Percentiles rank a stretch among this genome's conserved stretches.
Evolutionary conservation across 2,888 invertebrate genomes (phyloP).

Genomic region (Drosophila subsilvestris): DNA sequence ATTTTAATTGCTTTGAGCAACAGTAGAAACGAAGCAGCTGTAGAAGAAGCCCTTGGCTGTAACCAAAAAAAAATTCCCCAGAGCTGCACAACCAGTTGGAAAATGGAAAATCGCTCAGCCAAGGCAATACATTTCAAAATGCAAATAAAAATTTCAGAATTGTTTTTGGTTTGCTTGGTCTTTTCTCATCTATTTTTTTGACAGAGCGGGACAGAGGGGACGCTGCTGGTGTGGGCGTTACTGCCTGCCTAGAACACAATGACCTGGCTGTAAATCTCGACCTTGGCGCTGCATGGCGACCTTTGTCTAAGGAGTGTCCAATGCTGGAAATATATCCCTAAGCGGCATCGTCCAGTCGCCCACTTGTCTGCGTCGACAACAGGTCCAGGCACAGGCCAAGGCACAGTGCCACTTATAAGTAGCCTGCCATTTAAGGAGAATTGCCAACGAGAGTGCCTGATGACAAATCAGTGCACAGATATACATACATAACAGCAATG

Average conservation of each 20-base stretch:
- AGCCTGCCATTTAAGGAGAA: conserved; percentile 13
- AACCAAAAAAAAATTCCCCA: conserved; percentile 49
- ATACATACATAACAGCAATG: background rate
- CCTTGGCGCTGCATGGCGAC: conserved; percentile 65
- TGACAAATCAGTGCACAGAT: background rate
- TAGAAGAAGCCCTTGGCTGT: conserved; percentile 1
- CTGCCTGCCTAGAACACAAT: conserved; percentile 40
- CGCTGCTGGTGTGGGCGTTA: conserved; percentile 15
- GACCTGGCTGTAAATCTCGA: conserved; percentile 49
- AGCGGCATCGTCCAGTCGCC: conserved; percentile 36
- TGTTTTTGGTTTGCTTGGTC: conserved; percentile 12
- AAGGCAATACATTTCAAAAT: conserved; percentile 72
- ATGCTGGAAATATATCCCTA: conserved; percentile 13
- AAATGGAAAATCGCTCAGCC: conserved; percentile 54
- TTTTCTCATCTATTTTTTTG: conserved; percentile 31
- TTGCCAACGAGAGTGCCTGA: conserved; percentile 6
- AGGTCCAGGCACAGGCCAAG: conserved; percentile 8
- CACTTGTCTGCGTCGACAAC: conserved; percentile 35
- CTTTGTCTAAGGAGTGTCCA: conserved; percentile 43
- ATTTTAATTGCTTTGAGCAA: conserved; percentile 72
- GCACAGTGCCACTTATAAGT: background rate
- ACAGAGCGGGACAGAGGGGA: conserved; percentile 24
- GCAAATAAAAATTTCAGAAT: conserved; percentile 61
- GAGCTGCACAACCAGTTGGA: conserved; percentile 41
- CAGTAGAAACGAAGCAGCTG: conserved; percentile 42